Evolutionary conservation across 92 coral and sea anemone species (phyloP), one percentile per base, ranked within the genome.

Genomic region (Pocillopora grandis): DNA sequence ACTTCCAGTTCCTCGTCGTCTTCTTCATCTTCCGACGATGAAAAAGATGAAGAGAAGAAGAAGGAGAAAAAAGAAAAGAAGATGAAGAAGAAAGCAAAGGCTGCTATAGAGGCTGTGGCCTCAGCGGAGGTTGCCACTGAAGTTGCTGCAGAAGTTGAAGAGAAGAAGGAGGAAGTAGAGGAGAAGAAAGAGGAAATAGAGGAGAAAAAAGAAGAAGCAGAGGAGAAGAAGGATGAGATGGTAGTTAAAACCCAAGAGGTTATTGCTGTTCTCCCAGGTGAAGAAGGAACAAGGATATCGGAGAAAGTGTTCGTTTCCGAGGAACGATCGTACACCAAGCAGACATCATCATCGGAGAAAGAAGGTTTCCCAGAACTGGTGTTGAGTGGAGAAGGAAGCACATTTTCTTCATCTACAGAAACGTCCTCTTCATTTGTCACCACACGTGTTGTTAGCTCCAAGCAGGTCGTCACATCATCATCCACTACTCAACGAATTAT

Each of bases 401-500:
- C 85, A 33, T 86, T 90, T 55, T 77, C 91, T 0, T 87, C 90
- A 14, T 66, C 87, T 3, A 59, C 87, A 18, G 88, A 92, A 62
- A 88, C 82, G 18, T 74, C 91, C 20, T 87, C 98, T 16, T 64
- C 90, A 19, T 89, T 90, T 68, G 91, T 93, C 5, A 91, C 91
- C 78, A 87, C 95, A 2, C 93, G 95, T 15, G 92, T 94, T 63
- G 91, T 94, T 23, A 91, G 79, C 60, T 91, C 92, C 31, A 89
- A 89, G 84, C 85, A 78, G 71, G 84, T 89, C 55, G 70, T 89
- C 76, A 86, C 71, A 57, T 79, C 91, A n/a, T 66, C 92, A 13
- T 91, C 94, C 70, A 91, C 95, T 48, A 84, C 94, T 21, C 92
- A 92, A 58, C 95, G 76, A 37, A 76, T 93, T 62, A 90, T 94